Evolutionary conservation across 2,113 vertebrate species (phyloP).

Genomic region (Phaethornis superciliosus): DNA sequence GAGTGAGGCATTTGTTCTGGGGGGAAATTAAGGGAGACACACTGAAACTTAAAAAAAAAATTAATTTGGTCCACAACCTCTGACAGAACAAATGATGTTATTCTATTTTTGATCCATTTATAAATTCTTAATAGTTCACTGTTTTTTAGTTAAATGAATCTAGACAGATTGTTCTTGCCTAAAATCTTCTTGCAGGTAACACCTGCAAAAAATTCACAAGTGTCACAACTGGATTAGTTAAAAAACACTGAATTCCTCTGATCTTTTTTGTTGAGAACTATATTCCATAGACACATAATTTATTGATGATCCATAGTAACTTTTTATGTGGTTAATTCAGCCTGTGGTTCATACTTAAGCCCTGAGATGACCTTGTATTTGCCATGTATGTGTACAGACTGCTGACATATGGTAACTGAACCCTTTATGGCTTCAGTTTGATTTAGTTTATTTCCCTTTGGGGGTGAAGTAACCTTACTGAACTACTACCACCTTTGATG

Average conservation of each 20-base stretch:
- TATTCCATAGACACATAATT: background rate
- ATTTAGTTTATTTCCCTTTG: slow-evolving; percentile 24
- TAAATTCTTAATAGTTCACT: background rate
- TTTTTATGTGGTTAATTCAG: slow-evolving; percentile 42
- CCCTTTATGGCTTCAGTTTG: background rate
- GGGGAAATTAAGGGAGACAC: fast-evolving
- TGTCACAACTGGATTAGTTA: background rate
- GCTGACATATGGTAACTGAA: slow-evolving; percentile 38
- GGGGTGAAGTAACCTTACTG: background rate
- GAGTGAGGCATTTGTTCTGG: background rate
- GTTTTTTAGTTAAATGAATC: background rate
- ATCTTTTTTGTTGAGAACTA: background rate
- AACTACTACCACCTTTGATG: slow-evolving; percentile 13
- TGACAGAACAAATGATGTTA: background rate
- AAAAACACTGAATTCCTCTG: background rate
- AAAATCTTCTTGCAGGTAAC: background rate
- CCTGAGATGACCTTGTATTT: slow-evolving; percentile 30
- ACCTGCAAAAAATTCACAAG: background rate
- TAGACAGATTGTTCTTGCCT: background rate
- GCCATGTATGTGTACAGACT: background rate
- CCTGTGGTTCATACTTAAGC: background rate
- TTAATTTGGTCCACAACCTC: fast-evolving
- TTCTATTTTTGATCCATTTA: background rate
- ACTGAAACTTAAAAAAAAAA: background rate
- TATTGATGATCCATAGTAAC: slow-evolving; percentile 26